Percentiles rank a stretch among this genome's conserved stretches.
Evolutionary conservation across 2,113 vertebrate genomes (phyloP).

Genomic region (Phaethon lepturus): DNA sequence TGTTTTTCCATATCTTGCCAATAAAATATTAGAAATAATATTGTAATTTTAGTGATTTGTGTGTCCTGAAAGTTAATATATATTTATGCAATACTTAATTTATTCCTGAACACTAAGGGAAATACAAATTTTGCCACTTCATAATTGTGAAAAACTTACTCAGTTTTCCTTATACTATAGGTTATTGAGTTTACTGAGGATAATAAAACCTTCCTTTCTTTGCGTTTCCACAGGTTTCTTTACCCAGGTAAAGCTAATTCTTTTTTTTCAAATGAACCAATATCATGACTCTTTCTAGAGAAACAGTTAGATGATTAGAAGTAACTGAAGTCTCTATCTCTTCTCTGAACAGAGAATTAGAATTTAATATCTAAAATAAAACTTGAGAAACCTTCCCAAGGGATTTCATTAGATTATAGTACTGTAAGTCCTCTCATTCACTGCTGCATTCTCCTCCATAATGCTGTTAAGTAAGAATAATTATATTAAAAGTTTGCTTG

Average conservation of each 20-base stretch:
- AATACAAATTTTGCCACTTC: background rate
- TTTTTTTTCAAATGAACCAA: background rate
- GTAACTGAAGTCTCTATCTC: background rate
- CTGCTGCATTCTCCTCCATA: conserved; percentile 18
- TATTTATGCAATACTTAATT: background rate
- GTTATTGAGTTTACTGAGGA: background rate
- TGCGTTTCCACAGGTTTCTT: background rate
- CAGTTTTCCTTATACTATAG: background rate
- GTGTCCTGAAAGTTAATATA: background rate
- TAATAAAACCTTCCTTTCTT: background rate
- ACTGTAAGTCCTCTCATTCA: background rate
- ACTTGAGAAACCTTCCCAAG: conserved; percentile 19
- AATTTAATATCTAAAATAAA: background rate
- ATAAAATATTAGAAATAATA: background rate
- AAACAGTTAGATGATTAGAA: background rate
- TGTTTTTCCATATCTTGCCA: background rate
- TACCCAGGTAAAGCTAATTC: background rate
- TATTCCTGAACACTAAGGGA: background rate
- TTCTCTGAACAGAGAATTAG: background rate
- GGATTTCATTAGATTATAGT: conserved; percentile 20
- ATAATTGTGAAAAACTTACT: background rate
- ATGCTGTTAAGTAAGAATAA: conserved; percentile 55
- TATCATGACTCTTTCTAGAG: background rate
- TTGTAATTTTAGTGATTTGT: background rate
- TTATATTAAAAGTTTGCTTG: conserved; percentile 36